Percentiles rank a stretch among this genome's conserved stretches.
These are phyloP conservation scores for Sinotaia quadrata DNA, from an alignment of 2,888 invertebrate genomes.

Conservation along the genomic window DNA sequence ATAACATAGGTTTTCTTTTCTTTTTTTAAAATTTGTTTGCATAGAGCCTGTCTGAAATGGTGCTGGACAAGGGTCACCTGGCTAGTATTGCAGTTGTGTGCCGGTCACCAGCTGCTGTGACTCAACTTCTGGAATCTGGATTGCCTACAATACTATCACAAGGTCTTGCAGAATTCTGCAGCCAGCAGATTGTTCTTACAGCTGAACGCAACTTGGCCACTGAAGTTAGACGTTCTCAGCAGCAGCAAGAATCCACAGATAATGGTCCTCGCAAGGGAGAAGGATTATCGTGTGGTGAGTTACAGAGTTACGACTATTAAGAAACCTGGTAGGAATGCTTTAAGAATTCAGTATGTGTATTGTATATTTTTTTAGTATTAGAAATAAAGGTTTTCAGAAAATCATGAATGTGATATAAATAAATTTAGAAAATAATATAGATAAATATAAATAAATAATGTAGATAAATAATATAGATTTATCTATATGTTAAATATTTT, in stretches of 20 bases:
- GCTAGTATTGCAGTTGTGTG: conserved; percentile 85
- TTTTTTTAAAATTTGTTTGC: no score
- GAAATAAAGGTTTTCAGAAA: no score
- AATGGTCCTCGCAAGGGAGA: conserved; percentile 23
- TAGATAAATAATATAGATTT: no score
- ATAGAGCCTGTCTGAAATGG: conserved; percentile 53
- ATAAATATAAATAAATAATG: no score
- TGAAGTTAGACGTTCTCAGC: conserved; percentile 14
- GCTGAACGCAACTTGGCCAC: conserved; percentile 21
- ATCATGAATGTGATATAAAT: no score
- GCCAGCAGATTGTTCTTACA: conserved; percentile 52
- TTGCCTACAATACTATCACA: conserved; percentile 74
- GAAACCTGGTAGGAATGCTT: no score
- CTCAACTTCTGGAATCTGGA: conserved; percentile 83
- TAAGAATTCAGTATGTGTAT: no score
- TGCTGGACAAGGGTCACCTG: conserved; percentile 75
- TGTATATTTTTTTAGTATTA: no score
- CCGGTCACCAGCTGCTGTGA: conserved; percentile 84
- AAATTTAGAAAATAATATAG: no score
- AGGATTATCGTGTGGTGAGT: conserved; percentile 13
- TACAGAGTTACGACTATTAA: not conserved
- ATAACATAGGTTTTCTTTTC: no score
- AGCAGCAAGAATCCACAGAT: conserved; percentile 22
- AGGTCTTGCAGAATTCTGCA: conserved; percentile 69
- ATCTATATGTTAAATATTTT: no score